Conservation (phyloP, 1,140 invertebrate species). For the Gryllus bimaculatus region DNA sequence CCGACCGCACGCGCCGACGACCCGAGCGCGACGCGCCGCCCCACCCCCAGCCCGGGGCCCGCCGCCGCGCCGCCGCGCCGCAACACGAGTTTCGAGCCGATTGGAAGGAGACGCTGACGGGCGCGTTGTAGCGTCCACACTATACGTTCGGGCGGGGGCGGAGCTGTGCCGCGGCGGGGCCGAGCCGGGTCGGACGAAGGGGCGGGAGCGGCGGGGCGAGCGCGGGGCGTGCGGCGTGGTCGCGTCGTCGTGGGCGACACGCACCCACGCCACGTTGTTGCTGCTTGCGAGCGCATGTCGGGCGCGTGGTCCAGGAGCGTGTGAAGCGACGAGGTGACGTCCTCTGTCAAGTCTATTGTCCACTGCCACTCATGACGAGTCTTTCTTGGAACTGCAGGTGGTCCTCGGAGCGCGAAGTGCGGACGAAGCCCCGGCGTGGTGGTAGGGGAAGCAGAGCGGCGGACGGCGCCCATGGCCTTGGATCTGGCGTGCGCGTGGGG, state of each 20-base stretch:
- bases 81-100: conserved; percentile 16
- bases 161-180: no score
- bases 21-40: conserved; percentile 14
- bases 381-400: conserved; percentile 71
- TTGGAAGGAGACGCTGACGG: conserved; percentile 33
- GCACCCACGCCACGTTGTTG: conserved; percentile 15
- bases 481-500: conserved; percentile 31
- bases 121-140: conserved; percentile 80
- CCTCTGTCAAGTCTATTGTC: conserved; percentile 87
- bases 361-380: conserved; percentile 66
- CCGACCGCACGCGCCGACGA: conserved; percentile 39
- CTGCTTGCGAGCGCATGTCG: conserved; percentile 13
- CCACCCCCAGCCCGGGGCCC: background rate
- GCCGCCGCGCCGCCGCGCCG: background rate
- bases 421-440: conserved; percentile 45
- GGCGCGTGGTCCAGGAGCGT: conserved; percentile 73
- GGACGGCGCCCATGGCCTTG: background rate
- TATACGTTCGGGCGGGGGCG: conserved; percentile 46
- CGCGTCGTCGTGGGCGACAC: background rate
- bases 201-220: no score
- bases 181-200: background rate
- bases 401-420: conserved; percentile 76
- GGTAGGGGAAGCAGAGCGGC: conserved; percentile 26
- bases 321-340: conserved; percentile 82
- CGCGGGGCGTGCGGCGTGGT: background rate